A percentile compares a stretch with the other conserved stretches of the same genome.
Evolutionary conservation across 2,888 invertebrate genomes (phyloP).

Genomic region (Campoplex nolae): DNA sequence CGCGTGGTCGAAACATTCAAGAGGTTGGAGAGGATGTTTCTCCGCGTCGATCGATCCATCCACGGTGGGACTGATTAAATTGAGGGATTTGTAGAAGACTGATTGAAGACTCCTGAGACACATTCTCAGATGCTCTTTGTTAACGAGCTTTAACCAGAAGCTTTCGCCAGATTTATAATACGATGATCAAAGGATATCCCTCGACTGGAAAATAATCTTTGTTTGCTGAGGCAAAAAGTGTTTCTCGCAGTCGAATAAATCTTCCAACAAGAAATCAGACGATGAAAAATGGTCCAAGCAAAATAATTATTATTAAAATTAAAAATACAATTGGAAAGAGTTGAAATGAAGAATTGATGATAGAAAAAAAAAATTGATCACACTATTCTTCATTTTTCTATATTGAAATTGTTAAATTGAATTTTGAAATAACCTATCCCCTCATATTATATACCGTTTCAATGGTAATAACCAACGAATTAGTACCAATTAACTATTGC

Average conservation of each 20-base stretch:
- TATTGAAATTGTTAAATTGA: no score
- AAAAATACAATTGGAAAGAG: no score
- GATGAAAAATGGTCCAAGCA: neutral
- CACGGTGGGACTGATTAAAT: constrained; percentile 27
- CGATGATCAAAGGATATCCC: neutral
- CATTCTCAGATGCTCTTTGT: constrained; percentile 22
- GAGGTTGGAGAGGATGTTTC: neutral
- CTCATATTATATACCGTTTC: neutral
- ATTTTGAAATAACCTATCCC: no score
- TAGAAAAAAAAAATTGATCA: neutral
- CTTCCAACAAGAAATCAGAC: neutral
- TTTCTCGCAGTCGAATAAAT: neutral
- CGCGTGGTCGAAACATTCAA: constrained; percentile 4
- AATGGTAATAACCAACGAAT: constrained; percentile 20
- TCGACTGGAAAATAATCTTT: neutral
- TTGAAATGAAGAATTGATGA: no score
- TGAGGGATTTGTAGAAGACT: neutral
- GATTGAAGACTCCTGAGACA: neutral
- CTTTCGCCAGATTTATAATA: neutral
- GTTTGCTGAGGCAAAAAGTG: neutral
- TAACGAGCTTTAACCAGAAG: neutral
- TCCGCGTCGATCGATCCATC: neutral
- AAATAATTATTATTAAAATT: neutral
- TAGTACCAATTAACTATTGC: neutral
- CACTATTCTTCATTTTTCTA: no score